Conservation (phyloP, 2,113 vertebrate genomes). For the Rutilus rutilus region DNA sequence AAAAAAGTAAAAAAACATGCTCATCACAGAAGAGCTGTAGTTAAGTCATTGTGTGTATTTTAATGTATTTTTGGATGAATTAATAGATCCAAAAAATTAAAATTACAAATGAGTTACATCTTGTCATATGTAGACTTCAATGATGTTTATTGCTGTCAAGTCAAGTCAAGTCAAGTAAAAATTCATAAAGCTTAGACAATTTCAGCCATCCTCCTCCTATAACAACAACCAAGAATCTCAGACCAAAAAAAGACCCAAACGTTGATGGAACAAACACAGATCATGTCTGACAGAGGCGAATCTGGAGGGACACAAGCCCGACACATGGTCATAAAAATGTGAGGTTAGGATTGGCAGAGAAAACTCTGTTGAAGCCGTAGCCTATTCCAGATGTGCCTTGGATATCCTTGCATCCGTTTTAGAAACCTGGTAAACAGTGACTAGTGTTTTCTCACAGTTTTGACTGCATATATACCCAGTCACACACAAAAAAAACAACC, state of each 20-base stretch:
- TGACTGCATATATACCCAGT: background rate
- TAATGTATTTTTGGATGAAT: background rate
- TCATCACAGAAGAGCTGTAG: background rate
- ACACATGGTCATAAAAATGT: slow-evolving; percentile 22
- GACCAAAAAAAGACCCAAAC: background rate
- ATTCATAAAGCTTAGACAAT: background rate
- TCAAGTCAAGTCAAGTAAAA: no score
- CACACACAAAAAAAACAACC: background rate
- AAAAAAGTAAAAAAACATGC: background rate
- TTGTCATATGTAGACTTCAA: background rate
- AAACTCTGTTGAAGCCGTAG: background rate
- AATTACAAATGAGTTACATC: background rate
- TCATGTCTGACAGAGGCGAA: slow-evolving; percentile 16
- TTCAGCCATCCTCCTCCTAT: no score
- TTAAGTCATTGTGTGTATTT: background rate
- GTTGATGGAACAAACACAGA: slow-evolving; percentile 35
- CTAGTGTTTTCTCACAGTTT: slow-evolving; percentile 27
- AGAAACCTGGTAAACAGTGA: slow-evolving; percentile 32
- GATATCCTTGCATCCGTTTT: slow-evolving; percentile 33
- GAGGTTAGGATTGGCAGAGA: slow-evolving; percentile 18
- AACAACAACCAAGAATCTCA: no score
- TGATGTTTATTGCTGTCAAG: background rate
- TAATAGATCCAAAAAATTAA: background rate
- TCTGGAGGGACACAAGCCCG: background rate
- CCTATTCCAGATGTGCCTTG: slow-evolving; percentile 6